Base-by-base conservation (phyloP, 2,113 vertebrate species). In the Anas platyrhynchos region DNA sequence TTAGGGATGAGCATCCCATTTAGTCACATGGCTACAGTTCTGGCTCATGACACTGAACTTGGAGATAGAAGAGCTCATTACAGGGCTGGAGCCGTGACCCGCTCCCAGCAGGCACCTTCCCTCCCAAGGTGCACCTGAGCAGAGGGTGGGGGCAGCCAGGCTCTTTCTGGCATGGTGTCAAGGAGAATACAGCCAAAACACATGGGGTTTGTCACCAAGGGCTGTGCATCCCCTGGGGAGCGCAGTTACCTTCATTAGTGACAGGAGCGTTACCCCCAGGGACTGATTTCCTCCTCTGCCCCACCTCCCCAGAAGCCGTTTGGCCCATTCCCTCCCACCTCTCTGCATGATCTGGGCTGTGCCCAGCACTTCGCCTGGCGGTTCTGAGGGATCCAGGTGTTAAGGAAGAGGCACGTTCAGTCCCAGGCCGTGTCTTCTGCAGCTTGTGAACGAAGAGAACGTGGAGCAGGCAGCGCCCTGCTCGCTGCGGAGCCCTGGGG, bases 311-410 rank as follows among this genome's bases (percentile, higher is more conserved):
- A 96, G 98, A 98, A 31, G 48, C 48, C 0, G 97, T 97, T 5
- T 98, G 98, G 97, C 98, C 98, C 3, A 67, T 96, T 73, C 97
- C 97, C 13, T 73, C 91, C 32, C 84, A 15, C 16, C 88, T 98
- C 63, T 91, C 69, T 13, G 32, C 15, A 1, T 92, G 96, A 97
- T 7, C 9, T 1, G 17, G 34, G 41, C 29, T 61, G 21, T 11
- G 38, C 18, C 32, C 72, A 50, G 61, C 0, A 12, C 9, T 54
- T 7, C 36, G 26, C 17, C 32, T 3, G 6, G 38, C 59, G 20
- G 62, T 17, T 26, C 27, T 8, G 9, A 7, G 1, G 8, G 43
- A 36, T 11, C 31, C 23, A 8, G 12, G 23, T 13, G 5, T 6
- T 8, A 22, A 41, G 34, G 31, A 65, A 13, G 1, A 59, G 21